Evolutionary conservation across 2,113 vertebrate genomes (phyloP).

Genomic region (Crotophaga sulcirostris): DNA sequence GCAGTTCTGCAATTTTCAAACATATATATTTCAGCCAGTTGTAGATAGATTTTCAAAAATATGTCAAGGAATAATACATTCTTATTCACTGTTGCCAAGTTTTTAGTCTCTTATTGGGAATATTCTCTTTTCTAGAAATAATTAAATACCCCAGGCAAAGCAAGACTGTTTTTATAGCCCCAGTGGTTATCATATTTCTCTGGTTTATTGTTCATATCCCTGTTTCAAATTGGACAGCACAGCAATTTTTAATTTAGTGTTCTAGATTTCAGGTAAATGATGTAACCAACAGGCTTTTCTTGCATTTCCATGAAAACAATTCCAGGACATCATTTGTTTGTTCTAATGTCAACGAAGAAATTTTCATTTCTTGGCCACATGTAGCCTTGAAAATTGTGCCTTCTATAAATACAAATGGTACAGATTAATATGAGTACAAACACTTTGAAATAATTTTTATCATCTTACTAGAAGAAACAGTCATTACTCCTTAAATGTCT

Average conservation of each 20-base stretch:
- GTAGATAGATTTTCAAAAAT: neutral
- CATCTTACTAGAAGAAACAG: neutral
- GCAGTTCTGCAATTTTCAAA: neutral
- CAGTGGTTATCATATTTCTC: neutral
- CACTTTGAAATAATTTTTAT: neutral
- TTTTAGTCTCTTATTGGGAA: neutral
- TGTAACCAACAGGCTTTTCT: neutral
- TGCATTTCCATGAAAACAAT: neutral
- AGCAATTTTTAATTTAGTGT: neutral
- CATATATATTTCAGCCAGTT: neutral
- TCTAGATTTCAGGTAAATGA: constrained; percentile 10
- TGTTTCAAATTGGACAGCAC: neutral
- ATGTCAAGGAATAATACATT: neutral
- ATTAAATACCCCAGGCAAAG: neutral
- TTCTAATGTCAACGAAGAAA: neutral
- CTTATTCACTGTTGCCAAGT: neutral
- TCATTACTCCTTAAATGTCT: neutral
- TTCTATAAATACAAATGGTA: neutral
- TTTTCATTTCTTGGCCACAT: neutral
- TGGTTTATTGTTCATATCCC: neutral
- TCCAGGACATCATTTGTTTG: neutral
- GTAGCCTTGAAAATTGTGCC: neutral
- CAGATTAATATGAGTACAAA: neutral
- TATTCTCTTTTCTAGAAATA: constrained; percentile 22
- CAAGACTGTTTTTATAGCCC: neutral